Base-by-base conservation (phyloP, 2,113 vertebrate species). In the Circaetus cinerascens region DNA sequence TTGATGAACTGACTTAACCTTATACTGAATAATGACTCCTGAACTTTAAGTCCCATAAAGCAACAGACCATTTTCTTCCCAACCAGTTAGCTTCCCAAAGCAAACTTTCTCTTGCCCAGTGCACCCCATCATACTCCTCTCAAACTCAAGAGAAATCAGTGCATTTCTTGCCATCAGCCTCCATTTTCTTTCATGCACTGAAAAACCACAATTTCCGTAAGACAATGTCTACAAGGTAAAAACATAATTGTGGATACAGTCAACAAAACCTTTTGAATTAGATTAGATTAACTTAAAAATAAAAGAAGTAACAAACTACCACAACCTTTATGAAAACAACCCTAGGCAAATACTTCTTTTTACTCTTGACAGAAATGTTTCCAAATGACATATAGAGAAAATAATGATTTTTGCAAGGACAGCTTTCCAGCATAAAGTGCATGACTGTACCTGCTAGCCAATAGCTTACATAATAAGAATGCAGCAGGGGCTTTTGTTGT, bases 1-100 rank as follows among this genome's bases (percentile, higher is more conserved):
- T 97, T 90, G 60, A 78, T 87, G 77, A 90, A 90, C 87, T 84
- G 84, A 84, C 63, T 95, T 93, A 80, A 94, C 89, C 92, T 96
- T 88, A 46, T 15, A 62, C 55, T 20, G 48, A 93, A 77, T 57
- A 41, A 23, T 38, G 46, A 91, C 55, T 95, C 84, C 63, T 97
- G 86, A 95, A 86, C 79, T 94, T 73, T 77, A 89, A 87, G 59
- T 81, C 40, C 34, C 63, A 36, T 45, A 81, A 80, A 94, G 50
- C 75, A 95, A 60, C 15, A 60, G 71, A 59, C 17, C 20, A 14
- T 81, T 66, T 91, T 36, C 68, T 77, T 74, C 67, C 62, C 22
- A 90, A 45, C 3, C 32, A 75, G 25, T 48, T 34, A 56, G 6
- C 25, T 93, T 48, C 36, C 38, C 66, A 72, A 82, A 84, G 38